Conservation (phyloP, 2,888 invertebrate species). For the Rhagonycha fulva region DNA sequence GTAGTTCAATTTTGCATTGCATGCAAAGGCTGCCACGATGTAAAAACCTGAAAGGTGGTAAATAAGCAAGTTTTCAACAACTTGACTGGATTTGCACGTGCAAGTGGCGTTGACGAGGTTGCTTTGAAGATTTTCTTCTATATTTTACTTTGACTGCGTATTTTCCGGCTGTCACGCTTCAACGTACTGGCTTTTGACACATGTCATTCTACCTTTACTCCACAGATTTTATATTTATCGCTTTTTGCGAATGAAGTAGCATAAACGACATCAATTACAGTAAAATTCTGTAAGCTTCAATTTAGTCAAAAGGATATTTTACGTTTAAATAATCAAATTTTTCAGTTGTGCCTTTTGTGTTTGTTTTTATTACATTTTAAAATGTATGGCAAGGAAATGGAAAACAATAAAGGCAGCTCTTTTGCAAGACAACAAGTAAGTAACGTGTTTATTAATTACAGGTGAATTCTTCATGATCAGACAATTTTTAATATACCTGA, state of each 20-base stretch:
- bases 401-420: too few species aligned
- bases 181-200: conserved; percentile 42
- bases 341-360: background rate
- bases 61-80: conserved; percentile 54
- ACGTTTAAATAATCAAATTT: background rate
- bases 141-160: conserved; percentile 50
- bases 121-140: conserved; percentile 51
- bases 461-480: too few species aligned
- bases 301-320: conserved; percentile 1
- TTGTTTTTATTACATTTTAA: too few species aligned
- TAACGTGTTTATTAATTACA: too few species aligned
- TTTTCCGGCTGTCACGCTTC: conserved; percentile 48
- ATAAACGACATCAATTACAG: conserved; percentile 26
- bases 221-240: conserved; percentile 28
- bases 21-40: conserved; percentile 43
- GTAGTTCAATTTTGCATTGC: conserved; percentile 50
- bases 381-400: too few species aligned
- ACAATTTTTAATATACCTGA: too few species aligned
- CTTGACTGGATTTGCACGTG: conserved; percentile 48
- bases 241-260: conserved; percentile 25
- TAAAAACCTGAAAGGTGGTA: conserved; percentile 49
- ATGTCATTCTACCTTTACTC: conserved; percentile 42
- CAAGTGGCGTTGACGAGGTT: conserved; percentile 46
- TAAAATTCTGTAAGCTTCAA: conserved; percentile 14
- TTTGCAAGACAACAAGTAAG: too few species aligned